These are phyloP conservation scores for Eupeodes corollae DNA, from an alignment of 1,140 invertebrate genomes.

Conservation along the genomic window DNA sequence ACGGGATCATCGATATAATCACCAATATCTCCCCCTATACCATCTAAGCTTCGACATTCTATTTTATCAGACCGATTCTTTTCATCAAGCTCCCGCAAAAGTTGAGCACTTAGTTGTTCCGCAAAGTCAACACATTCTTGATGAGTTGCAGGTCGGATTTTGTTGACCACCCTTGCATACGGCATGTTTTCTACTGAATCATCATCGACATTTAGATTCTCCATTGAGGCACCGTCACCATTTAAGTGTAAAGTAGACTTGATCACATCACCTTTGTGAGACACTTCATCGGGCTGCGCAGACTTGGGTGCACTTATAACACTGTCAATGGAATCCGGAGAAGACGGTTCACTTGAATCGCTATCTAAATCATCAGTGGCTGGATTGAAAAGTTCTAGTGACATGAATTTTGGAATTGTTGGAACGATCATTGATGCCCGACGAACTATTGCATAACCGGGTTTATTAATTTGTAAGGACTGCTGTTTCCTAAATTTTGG, in stretches of 20 bases:
- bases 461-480: conserved; percentile 28
- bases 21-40: conserved; percentile 19
- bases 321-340: conserved; percentile 74
- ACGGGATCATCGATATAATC: conserved; percentile 9
- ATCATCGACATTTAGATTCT: conserved; percentile 11
- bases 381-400: conserved; percentile 77
- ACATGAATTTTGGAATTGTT: conserved; percentile 55
- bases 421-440: conserved; percentile 42
- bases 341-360: conserved; percentile 74
- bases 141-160: conserved; percentile 11
- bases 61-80: conserved; percentile 34
- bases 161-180: conserved; percentile 2
- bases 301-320: conserved; percentile 55
- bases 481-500: conserved; percentile 49
- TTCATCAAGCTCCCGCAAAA: conserved; percentile 63
- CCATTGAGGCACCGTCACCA: conserved; percentile 2
- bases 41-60: conserved; percentile 22
- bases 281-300: conserved; percentile 5
- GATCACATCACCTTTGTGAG: conserved; percentile 1
- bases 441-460: conserved; percentile 50
- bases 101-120: conserved; percentile 59
- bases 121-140: conserved; percentile 64
- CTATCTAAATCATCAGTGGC: conserved; percentile 83
- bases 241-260: background rate
- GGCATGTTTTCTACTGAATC: conserved; percentile 2